Evolutionary conservation across 2,797 vertebrate genomes (phyloP).

Genomic region (Sandelia bainsii): DNA sequence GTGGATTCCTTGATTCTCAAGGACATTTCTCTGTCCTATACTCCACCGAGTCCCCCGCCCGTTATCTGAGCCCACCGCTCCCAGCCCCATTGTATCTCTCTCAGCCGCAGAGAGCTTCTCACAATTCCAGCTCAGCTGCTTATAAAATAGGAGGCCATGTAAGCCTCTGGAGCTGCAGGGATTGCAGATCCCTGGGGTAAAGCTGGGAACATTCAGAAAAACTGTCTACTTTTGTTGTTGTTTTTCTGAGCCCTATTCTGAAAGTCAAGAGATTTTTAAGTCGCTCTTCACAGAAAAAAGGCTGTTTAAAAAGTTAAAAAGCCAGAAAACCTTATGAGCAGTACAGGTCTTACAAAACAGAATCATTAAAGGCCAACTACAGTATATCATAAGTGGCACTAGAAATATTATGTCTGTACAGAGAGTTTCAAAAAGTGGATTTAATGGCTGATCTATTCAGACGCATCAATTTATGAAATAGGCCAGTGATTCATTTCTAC

Average conservation of each 20-base stretch:
- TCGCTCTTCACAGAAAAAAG: slow-evolving; percentile 50
- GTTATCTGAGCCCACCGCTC: slow-evolving; percentile 55
- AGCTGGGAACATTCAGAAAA: slow-evolving; percentile 52
- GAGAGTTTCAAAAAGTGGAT: not conserved
- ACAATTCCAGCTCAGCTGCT: slow-evolving; percentile 62
- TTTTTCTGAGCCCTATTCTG: slow-evolving; percentile 24
- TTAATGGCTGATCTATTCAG: slow-evolving; percentile 19
- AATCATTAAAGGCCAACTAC: slow-evolving; percentile 24
- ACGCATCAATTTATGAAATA: slow-evolving; percentile 21
- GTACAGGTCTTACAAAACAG: slow-evolving; percentile 20
- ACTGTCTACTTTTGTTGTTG: slow-evolving; percentile 29
- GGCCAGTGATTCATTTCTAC: slow-evolving; percentile 11
- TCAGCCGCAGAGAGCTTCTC: slow-evolving; percentile 51
- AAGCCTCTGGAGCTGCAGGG: slow-evolving; percentile 61
- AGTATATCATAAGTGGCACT: slow-evolving; percentile 14
- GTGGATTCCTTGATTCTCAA: slow-evolving; percentile 70
- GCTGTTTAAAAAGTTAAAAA: slow-evolving; percentile 42
- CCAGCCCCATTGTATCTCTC: slow-evolving; percentile 43
- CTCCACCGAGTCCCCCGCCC: slow-evolving; percentile 21
- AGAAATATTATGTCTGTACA: slow-evolving; percentile 10
- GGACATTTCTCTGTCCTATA: slow-evolving; percentile 65
- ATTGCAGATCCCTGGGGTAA: slow-evolving; percentile 55
- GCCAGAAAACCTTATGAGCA: slow-evolving; percentile 25
- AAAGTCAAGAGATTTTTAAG: slow-evolving; percentile 55
- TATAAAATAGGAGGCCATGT: slow-evolving; percentile 64